Conservation (phyloP, 2,888 invertebrate genomes). For the Microctonus hyperodae region DNA sequence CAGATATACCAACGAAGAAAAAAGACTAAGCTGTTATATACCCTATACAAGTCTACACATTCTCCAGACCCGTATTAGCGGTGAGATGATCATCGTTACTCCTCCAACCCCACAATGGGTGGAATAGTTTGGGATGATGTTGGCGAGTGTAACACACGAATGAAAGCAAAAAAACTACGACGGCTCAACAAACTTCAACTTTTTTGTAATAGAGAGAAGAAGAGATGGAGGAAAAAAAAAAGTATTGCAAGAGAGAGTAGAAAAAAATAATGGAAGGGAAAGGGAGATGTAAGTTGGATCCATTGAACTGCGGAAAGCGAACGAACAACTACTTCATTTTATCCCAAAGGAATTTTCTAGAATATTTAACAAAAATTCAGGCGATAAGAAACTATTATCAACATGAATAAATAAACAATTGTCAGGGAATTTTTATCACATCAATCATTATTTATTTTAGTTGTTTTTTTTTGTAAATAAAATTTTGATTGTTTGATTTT, state of each 20-base stretch:
- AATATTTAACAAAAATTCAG: neutral
- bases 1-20: neutral
- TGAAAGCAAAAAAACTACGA: constrained; percentile 26
- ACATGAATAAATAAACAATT: neutral
- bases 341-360: constrained; percentile 7
- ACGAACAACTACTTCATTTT: constrained; percentile 43
- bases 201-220: constrained; percentile 32
- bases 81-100: constrained; percentile 43
- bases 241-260: neutral
- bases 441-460: neutral
- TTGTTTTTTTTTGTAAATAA: neutral
- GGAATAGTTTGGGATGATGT: neutral
- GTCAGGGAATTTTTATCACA: neutral
- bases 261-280: neutral
- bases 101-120: neutral
- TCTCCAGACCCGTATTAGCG: constrained; percentile 47
- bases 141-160: neutral
- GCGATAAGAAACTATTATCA: neutral
- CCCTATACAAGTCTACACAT: neutral
- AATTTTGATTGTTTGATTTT: neutral
- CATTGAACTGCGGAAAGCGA: constrained; percentile 42
- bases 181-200: constrained; percentile 46
- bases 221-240: neutral
- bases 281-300: constrained; percentile 44
- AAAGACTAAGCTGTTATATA: neutral